A percentile compares a stretch with the other conserved stretches of the same genome.
Evolutionary conservation across 2,797 vertebrate species (phyloP).

Genomic region (Pseudochromis fuscus): DNA sequence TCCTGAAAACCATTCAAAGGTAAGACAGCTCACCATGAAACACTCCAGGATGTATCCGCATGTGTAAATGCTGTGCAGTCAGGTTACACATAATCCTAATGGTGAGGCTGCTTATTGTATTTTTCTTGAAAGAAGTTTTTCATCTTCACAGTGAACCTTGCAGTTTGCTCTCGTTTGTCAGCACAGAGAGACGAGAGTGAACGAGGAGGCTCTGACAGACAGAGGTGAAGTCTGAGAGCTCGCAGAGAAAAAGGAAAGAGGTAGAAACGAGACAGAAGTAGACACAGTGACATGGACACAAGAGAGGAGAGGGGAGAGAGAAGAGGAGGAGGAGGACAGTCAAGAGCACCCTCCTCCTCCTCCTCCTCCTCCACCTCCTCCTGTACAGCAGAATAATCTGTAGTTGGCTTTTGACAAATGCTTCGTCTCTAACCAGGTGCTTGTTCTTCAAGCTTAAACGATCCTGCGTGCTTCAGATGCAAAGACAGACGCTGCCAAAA

Average conservation of each 20-base stretch:
- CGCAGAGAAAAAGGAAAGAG: slow-evolving; percentile 9
- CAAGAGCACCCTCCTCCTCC: slow-evolving; percentile 25
- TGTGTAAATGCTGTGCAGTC: not conserved
- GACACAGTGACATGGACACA: not conserved
- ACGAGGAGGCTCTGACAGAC: slow-evolving; percentile 25
- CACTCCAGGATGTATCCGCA: not conserved
- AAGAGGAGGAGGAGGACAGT: not conserved
- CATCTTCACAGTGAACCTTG: not conserved
- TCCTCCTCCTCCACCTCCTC: no score
- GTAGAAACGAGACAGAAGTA: slow-evolving; percentile 19
- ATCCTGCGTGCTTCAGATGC: slow-evolving; percentile 11
- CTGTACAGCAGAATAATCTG: slow-evolving; percentile 21
- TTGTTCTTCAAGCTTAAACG: slow-evolving; percentile 19
- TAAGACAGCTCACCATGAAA: not conserved
- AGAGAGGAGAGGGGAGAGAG: slow-evolving; percentile 22
- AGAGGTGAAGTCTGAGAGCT: slow-evolving; percentile 32
- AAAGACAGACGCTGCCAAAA: slow-evolving; percentile 25
- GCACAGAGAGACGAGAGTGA: not conserved
- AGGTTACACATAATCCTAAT: not conserved
- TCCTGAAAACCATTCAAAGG: not conserved
- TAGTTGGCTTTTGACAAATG: slow-evolving; percentile 14
- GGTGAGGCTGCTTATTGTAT: not conserved
- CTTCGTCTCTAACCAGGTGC: slow-evolving; percentile 10
- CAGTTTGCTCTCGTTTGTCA: slow-evolving; percentile 16
- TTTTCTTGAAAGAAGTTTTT: not conserved